A percentile compares a stretch with the other conserved stretches of the same genome.
Evolutionary conservation across 2,113 vertebrate genomes (phyloP).

Genomic region (Oncorhynchus nerka): DNA sequence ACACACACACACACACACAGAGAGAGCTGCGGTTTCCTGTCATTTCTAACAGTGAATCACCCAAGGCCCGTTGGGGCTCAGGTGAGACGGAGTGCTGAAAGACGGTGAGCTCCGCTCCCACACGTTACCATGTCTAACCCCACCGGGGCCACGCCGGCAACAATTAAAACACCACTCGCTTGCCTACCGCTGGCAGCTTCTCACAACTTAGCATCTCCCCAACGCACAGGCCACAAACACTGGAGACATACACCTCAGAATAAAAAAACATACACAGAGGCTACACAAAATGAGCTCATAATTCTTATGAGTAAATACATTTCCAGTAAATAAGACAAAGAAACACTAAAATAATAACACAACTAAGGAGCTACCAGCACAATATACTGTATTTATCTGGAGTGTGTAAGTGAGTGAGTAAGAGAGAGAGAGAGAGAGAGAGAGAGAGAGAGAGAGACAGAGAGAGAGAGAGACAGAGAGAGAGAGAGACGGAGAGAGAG

Average conservation of each 20-base stretch:
- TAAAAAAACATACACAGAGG: background rate
- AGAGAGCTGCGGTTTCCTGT: background rate
- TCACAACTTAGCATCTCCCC: background rate
- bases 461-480: background rate
- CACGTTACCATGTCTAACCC: conserved; percentile 2
- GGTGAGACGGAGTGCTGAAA: background rate
- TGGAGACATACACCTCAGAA: background rate
- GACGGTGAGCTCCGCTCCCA: background rate
- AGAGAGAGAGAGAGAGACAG: too few species aligned
- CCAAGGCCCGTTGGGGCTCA: background rate
- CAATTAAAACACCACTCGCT: conserved; percentile 6
- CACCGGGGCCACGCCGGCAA: background rate
- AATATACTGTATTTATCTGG: too few species aligned
- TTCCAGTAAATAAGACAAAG: too few species aligned
- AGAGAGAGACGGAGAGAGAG: background rate
- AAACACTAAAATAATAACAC: too few species aligned
- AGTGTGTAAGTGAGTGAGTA: too few species aligned
- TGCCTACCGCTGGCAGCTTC: conserved; percentile 8
- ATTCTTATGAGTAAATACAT: background rate
- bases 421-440: too few species aligned
- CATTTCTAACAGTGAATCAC: background rate
- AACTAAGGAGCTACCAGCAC: too few species aligned
- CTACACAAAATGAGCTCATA: background rate
- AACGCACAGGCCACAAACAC: background rate
- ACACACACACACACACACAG: background rate